Evolutionary conservation across 2,113 vertebrate species (phyloP).

Genomic region (Cardinalis cardinalis): DNA sequence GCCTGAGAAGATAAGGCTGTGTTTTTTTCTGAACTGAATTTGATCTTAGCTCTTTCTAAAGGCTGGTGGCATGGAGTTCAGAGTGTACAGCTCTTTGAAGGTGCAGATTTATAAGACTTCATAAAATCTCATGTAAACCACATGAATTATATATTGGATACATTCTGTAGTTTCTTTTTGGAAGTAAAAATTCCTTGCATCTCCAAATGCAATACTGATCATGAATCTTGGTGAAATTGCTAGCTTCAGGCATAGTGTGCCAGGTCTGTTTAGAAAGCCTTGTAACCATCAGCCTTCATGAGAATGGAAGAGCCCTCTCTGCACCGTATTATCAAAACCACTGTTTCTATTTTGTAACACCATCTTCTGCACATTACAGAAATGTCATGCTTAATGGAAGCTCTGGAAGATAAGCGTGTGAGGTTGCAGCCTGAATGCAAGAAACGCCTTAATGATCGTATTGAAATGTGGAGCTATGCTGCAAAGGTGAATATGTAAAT

Average conservation of each 20-base stretch:
- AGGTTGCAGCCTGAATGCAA: conserved; percentile 96
- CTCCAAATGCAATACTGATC: not conserved
- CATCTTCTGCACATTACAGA: conserved; percentile 68
- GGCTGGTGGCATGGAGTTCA: not conserved
- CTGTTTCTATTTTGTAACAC: not conserved
- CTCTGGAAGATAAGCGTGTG: conserved; percentile 94
- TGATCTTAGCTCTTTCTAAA: not conserved
- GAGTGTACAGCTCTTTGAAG: not conserved
- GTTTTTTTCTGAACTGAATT: not conserved
- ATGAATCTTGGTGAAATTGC: not conserved
- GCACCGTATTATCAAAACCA: rapidly evolving
- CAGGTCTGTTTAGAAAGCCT: not conserved
- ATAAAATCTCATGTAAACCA: not conserved
- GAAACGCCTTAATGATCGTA: conserved; percentile 94
- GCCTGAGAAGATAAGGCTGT: not conserved
- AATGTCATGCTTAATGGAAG: conserved; percentile 97
- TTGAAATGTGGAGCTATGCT: conserved; percentile 98
- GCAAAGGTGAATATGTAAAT: conserved; percentile 82
- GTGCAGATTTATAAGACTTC: not conserved
- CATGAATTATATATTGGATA: not conserved
- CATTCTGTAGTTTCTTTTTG: not conserved
- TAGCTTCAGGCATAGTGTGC: not conserved
- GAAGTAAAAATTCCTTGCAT: not conserved
- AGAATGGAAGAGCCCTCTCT: not conserved
- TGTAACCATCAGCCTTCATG: not conserved